Evolutionary conservation across 2,888 invertebrate species (phyloP), one percentile per base, ranked within the genome.

Genomic region (Agrilus biguttatus): DNA sequence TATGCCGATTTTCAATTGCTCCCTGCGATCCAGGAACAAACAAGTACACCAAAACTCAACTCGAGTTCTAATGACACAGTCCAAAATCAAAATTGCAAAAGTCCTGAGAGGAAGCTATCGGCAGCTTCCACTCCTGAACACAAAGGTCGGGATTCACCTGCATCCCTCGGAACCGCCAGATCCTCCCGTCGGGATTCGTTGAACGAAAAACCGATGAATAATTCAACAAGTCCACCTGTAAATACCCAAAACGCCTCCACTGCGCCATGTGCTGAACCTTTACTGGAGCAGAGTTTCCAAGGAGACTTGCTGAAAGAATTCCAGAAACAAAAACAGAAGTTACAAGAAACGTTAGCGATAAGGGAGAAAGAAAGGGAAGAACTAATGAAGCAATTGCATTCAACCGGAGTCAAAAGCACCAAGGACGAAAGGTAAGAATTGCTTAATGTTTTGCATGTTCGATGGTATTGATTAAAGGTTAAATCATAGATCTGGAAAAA

Each of bases 251-350:
- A 54, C 55, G 36, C 36, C 8, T 39, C 49, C 12, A 48, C 55
- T n/a, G 53, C 53, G 21, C 49, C 13, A 42, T 49, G 17, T 38
- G 46, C 39, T 36, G 51, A 40, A 45, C 48, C 42, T 43, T 42
- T 23, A 37, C 38, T 69, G 39, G 71, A 72, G 45, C 69, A 69
- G 42, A 72, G 71, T 47, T 73, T 67, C 55, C 71, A 68, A 57
- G 53, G 74, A 47, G 86, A 87, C 57, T 65, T 87, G 45, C 74
- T 84, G 54, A 83, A 82, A 57, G 85, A 87, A 59, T 88, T 83
- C 59, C 86, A 87, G 62, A 77, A 80, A 51, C 80, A 83, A 55
- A 83, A 83, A 57, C 80, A 81, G 60, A 74, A 77, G 48, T 60
- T 74, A 44, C 75, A 76, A 55, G 75, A 76, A 50, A 70, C 74